Conservation (phyloP, 1,140 invertebrate species). For the Carcinoscorpius rotundicauda region DNA sequence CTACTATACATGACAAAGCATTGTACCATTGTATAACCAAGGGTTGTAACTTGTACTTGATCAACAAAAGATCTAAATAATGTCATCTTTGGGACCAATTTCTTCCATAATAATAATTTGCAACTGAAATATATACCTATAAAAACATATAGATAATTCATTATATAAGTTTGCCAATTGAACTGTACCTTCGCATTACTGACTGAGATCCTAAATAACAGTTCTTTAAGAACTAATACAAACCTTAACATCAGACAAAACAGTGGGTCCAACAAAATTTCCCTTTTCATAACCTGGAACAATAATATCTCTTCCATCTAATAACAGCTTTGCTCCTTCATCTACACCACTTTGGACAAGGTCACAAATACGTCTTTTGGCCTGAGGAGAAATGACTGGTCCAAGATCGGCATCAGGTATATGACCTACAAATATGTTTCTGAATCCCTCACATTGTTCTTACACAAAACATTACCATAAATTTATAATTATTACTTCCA, state of each 20-base stretch:
- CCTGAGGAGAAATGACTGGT: conserved; percentile 85
- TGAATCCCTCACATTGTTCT: too few species aligned
- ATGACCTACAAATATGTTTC: conserved; percentile 44
- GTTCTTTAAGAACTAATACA: conserved; percentile 1
- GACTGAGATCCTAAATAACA: conserved; percentile 2
- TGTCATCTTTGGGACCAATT: too few species aligned
- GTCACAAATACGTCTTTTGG: conserved; percentile 74
- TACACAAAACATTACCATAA: too few species aligned
- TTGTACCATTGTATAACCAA: too few species aligned
- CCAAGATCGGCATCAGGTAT: conserved; percentile 89
- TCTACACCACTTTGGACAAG: conserved; percentile 77
- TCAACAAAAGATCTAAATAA: too few species aligned
- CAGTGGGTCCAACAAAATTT: conserved; percentile 95
- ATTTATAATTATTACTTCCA: too few species aligned
- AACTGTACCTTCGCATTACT: background rate
- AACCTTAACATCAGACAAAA: conserved; percentile 77
- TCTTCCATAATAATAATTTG: too few species aligned
- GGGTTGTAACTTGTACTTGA: too few species aligned
- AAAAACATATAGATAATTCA: too few species aligned
- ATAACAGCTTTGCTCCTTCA: conserved; percentile 72
- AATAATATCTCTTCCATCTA: conserved; percentile 76
- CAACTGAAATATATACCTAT: too few species aligned
- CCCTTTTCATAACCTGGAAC: conserved; percentile 87
- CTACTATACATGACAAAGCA: too few species aligned
- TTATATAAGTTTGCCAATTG: too few species aligned